Evolutionary conservation across 2,888 invertebrate genomes (phyloP), one percentile per base, ranked within the genome.

Genomic region (Melinopterus prodromus): DNA sequence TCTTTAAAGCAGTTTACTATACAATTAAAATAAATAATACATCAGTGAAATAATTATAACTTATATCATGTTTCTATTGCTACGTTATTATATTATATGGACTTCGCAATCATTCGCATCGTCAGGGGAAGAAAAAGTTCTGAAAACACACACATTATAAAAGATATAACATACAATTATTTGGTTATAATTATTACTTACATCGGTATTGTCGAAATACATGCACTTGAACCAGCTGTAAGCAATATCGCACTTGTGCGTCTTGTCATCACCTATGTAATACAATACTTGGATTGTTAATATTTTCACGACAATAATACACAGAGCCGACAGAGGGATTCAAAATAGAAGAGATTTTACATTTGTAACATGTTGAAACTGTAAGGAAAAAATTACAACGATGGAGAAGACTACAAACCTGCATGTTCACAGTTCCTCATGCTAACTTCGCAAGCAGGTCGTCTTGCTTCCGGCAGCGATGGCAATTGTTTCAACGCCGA

Each of bases 171-270:
- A n/a, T 38, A 75, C 14, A 9, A 75, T 38, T 14, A 75, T 6
- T 75, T 9, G 26, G 26, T 37, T 38, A 38, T 38, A 76, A 71
- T 71, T 38, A 9, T 38, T 26, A 77, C 75, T 82, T 84, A 84
- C 85, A 6, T 85, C 86, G 0, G 91, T 91, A 82, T 91, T 90
- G 35, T 89, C 85, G n/a, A 90, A 88, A 85, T 90, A 90, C 81
- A 91, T 88, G 83, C 91, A 92, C 84, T 91, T 90, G 6, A 90
- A 89, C 2, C 89, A 83, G 80, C 90, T 86, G 85, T 90, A 91
- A 6, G 91, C 88, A 16, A 89, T 88, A 80, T 91, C 91, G 84
- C 91, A 92, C n/a, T 90, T 84, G 82, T 91, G 91, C 83, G 79
- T 81, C 16, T 74, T 26, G 12, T 90, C 90, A 86, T 86, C 84